Conservation (phyloP, 2,888 invertebrate species). For the Acleris cristana region DNA sequence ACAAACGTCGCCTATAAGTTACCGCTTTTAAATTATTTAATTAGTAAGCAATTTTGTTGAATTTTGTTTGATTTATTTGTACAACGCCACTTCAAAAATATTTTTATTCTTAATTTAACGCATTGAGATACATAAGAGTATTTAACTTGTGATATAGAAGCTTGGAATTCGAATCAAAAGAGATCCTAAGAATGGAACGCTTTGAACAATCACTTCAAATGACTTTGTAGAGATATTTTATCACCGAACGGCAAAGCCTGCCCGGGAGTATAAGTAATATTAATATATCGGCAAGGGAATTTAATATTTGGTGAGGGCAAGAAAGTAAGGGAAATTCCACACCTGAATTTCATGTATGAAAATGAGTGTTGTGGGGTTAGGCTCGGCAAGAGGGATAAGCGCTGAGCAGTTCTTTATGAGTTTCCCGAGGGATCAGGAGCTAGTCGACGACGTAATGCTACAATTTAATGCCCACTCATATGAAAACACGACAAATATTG, state of each 20-base stretch:
- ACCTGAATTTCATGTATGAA: conserved; percentile 63
- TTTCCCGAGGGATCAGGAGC: conserved; percentile 47
- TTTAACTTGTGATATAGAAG: conserved; percentile 3
- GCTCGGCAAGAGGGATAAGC: conserved; percentile 50
- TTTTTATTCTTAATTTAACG: no score
- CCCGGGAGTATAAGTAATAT: conserved; percentile 65
- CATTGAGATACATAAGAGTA: not conserved
- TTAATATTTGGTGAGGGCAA: conserved; percentile 70
- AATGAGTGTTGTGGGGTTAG: conserved; percentile 53
- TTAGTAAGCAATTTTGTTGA: no score
- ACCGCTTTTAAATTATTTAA: no score
- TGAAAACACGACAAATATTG: conserved; percentile 37
- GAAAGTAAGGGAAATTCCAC: conserved; percentile 51
- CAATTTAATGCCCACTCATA: conserved; percentile 38
- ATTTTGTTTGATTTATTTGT: no score
- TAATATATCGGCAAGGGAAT: conserved; percentile 66
- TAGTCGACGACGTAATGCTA: conserved; percentile 38
- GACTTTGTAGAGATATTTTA: conserved; percentile 60
- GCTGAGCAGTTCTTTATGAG: conserved; percentile 60
- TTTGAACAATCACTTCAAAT: conserved; percentile 70
- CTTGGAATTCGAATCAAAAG: conserved; percentile 42
- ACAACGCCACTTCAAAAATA: no score
- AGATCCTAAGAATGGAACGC: conserved; percentile 51
- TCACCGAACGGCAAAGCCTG: conserved; percentile 44
- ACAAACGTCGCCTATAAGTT: no score